Conservation (phyloP, 2,113 vertebrate genomes). For the Electrona antarctica region DNA sequence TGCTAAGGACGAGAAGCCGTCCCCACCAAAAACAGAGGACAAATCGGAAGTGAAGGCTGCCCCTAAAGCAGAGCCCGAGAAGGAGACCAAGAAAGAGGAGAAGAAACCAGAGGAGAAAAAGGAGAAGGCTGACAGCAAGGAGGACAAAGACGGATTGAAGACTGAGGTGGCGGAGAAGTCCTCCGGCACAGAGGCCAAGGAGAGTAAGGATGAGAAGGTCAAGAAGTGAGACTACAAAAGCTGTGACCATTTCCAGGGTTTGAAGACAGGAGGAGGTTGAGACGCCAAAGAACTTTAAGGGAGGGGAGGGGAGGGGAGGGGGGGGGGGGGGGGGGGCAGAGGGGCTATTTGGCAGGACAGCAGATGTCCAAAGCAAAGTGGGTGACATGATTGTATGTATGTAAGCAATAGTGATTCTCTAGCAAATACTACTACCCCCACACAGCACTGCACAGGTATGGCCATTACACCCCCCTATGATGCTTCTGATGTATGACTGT, state of each 20-base stretch:
- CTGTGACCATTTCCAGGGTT: conserved; percentile 24
- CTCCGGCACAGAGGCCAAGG: conserved; percentile 81
- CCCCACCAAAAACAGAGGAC: conserved; percentile 56
- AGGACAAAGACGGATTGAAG: conserved; percentile 62
- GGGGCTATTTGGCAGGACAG: conserved; percentile 35
- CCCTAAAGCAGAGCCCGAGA: conserved; percentile 39
- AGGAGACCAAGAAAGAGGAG: conserved; percentile 56
- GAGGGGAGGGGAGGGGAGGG: neutral
- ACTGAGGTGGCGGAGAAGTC: conserved; percentile 82
- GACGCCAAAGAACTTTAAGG: conserved; percentile 64
- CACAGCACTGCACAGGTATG: conserved; percentile 53
- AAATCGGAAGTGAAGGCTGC: conserved; percentile 68
- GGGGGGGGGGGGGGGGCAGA: neutral
- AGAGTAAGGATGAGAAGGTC: conserved; percentile 77
- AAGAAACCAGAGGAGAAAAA: conserved; percentile 64
- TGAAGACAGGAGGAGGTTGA: conserved; percentile 26
- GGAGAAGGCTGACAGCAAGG: conserved; percentile 51
- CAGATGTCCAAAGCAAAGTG: conserved; percentile 54
- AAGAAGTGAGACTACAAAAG: conserved; percentile 75
- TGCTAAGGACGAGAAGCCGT: conserved; percentile 32
- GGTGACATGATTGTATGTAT: conserved; percentile 51
- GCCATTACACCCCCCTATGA: conserved; percentile 67
- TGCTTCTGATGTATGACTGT: conserved; percentile 83
- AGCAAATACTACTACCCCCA: conserved; percentile 60
- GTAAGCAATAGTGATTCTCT: conserved; percentile 77